These are phyloP conservation scores for Diploptera punctata DNA, from an alignment of 2,888 invertebrate species.

Conservation along the genomic window DNA sequence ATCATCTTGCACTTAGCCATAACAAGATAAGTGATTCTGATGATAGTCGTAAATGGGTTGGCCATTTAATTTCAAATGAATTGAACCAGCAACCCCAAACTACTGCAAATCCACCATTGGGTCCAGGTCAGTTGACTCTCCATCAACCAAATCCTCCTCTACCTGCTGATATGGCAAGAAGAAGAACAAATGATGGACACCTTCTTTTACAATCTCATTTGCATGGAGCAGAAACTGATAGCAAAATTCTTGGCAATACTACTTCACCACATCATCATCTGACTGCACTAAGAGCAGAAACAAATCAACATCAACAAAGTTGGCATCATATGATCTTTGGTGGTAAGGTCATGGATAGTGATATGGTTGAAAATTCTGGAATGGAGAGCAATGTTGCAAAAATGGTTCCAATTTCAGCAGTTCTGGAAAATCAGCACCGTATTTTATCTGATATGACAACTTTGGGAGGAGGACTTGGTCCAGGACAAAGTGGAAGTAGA, in stretches of 20 bases:
- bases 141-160: slow-evolving; percentile 15
- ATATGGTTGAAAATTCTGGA: slow-evolving; percentile 7
- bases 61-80: slow-evolving; percentile 37
- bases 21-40: slow-evolving; percentile 45
- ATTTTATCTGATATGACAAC: slow-evolving; percentile 35
- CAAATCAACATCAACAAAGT: slow-evolving; percentile 31
- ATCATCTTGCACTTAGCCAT: slow-evolving; percentile 50
- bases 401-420: slow-evolving; percentile 19
- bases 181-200: slow-evolving; percentile 10
- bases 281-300: background rate
- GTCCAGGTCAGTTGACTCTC: slow-evolving; percentile 10
- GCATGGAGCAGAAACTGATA: slow-evolving; percentile 19
- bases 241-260: slow-evolving; percentile 3
- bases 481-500: slow-evolving; percentile 20
- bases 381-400: slow-evolving; percentile 21
- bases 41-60: slow-evolving; percentile 45
- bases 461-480: slow-evolving; percentile 19
- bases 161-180: slow-evolving; percentile 10
- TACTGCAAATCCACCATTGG: background rate
- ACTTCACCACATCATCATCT: background rate
- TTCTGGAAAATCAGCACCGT: slow-evolving; percentile 31
- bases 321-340: slow-evolving; percentile 42
- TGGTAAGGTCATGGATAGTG: slow-evolving; percentile 13
- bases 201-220: slow-evolving; percentile 13
- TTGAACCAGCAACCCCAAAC: background rate